Percentiles rank a stretch among this genome's conserved stretches.
Evolutionary conservation across 64 coral and sea anemone species (phyloP).

Genomic region (Anthopleura sola): DNA sequence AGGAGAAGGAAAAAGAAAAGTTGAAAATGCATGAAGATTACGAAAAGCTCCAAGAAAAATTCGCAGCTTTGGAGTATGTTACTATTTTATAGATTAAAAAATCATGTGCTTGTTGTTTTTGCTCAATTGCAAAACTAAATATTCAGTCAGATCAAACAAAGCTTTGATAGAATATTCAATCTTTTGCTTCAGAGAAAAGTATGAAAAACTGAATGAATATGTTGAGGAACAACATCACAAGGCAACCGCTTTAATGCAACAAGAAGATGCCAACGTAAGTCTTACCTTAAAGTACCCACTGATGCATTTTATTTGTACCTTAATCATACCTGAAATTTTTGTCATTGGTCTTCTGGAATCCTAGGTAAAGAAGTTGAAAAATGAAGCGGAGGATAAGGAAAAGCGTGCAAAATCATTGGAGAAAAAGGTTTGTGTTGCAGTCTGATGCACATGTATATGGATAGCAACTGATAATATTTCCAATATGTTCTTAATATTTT

Average conservation of each 20-base stretch:
- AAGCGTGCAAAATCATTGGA: slow-evolving; percentile 36
- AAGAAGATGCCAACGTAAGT: slow-evolving; percentile 37
- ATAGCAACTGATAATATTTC: no score
- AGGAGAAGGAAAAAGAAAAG: slow-evolving; percentile 4
- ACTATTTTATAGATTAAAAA: background rate
- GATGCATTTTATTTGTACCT: no score
- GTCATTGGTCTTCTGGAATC: background rate
- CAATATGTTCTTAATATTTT: no score
- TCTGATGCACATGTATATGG: background rate
- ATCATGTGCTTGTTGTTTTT: background rate
- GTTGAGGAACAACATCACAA: slow-evolving; percentile 33
- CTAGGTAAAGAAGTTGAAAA: slow-evolving; percentile 27
- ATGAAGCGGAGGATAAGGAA: slow-evolving; percentile 8
- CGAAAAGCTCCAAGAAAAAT: background rate
- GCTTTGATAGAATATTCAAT: background rate
- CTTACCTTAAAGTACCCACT: background rate
- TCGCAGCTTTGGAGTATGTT: background rate
- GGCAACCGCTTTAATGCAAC: slow-evolving; percentile 9
- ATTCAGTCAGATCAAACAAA: background rate
- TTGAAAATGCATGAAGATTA: background rate
- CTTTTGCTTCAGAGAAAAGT: slow-evolving; percentile 20
- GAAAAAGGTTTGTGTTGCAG: slow-evolving; percentile 21
- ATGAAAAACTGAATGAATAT: slow-evolving; percentile 34
- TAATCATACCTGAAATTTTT: no score
- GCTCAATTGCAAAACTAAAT: background rate